Conservation (phyloP, 2,797 vertebrate genomes). For the Eospalax fontanierii region DNA sequence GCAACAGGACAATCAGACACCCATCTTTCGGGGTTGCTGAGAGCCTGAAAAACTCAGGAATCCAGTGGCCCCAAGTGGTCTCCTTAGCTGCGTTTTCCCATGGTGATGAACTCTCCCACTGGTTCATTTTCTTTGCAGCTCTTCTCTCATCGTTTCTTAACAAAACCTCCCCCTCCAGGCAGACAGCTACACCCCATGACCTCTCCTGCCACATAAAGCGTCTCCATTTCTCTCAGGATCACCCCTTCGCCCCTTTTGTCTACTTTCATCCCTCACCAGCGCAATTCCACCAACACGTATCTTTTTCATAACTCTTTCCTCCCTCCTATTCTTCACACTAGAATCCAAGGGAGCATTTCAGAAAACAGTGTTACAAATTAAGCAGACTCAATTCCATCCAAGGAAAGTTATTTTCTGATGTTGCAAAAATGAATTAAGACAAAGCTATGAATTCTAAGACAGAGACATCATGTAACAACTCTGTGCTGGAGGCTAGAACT, state of each 20-base stretch:
- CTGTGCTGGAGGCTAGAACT: neutral
- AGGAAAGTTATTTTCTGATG: neutral
- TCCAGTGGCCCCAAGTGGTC: neutral
- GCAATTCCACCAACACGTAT: neutral
- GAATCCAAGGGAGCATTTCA: neutral
- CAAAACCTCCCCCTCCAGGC: neutral
- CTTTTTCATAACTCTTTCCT: neutral
- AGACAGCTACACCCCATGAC: neutral
- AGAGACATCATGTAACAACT: neutral
- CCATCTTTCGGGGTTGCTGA: neutral
- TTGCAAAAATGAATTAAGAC: neutral
- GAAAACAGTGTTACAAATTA: neutral
- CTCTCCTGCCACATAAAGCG: rapidly evolving
- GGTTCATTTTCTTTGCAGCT: neutral
- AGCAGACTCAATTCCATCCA: neutral
- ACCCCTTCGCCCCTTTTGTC: neutral
- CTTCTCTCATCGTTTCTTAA: neutral
- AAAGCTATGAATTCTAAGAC: neutral
- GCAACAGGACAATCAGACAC: neutral
- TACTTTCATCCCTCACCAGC: neutral
- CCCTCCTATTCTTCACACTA: neutral
- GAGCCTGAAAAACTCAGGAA: neutral
- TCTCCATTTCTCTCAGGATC: neutral
- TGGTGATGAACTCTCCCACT: neutral
- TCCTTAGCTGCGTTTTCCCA: neutral